phyloP scores from a whole-genome alignment of 2,797 vertebrate genomes.

The Craterocephalus amniculus region DNA sequence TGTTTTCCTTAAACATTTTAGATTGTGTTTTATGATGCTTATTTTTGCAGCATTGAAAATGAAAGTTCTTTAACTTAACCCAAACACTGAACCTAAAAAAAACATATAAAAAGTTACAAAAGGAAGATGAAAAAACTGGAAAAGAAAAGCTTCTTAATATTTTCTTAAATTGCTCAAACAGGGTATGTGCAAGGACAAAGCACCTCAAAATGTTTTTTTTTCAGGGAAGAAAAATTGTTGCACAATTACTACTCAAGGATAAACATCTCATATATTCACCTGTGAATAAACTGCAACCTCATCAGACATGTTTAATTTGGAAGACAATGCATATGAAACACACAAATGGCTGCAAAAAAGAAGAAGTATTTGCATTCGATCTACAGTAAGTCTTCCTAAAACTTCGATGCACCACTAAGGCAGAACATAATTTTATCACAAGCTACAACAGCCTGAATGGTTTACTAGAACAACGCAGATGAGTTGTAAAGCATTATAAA shows the following conservation, averaged over 20 bases:
- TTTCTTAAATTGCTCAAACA: neutral
- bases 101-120: neutral
- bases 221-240: neutral
- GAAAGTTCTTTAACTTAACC: neutral
- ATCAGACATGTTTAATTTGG: too few species aligned
- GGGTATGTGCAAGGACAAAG: neutral
- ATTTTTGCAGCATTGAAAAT: neutral
- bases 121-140: neutral
- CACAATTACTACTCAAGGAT: neutral
- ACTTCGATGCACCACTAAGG: too few species aligned
- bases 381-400: too few species aligned
- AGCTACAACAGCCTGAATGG: neutral
- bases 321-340: too few species aligned
- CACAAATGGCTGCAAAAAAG: too few species aligned
- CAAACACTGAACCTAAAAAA: neutral
- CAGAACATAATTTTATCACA: neutral
- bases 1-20: neutral
- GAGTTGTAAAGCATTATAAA: too few species aligned
- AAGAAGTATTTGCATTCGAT: too few species aligned
- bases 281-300: neutral
- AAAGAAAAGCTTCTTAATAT: neutral
- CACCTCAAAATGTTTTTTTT: neutral
- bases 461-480: neutral
- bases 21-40: neutral
- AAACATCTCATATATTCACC: neutral